These are phyloP conservation scores for Palythoa caribaeorum DNA, from an alignment of 92 coral and sea anemone genomes.

Conservation along the genomic window DNA sequence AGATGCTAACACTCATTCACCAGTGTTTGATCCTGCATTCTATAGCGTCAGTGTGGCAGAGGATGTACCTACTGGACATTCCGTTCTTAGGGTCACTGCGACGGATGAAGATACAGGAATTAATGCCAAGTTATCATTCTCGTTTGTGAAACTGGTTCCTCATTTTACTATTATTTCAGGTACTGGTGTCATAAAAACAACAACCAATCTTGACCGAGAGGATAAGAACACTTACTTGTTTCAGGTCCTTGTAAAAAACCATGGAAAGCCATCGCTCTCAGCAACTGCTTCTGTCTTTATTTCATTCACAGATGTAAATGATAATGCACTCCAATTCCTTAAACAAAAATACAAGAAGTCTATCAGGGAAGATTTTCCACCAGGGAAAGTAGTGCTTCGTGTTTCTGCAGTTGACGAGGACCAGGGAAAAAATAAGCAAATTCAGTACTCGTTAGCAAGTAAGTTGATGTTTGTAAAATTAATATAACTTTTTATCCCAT, in stretches of 20 bases:
- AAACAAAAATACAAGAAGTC: conserved; percentile 64
- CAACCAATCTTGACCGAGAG: conserved; percentile 77
- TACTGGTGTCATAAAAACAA: conserved; percentile 80
- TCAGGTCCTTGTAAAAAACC: conserved; percentile 85
- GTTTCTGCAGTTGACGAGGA: conserved; percentile 91
- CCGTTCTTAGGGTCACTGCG: conserved; percentile 77
- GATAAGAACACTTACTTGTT: conserved; percentile 66
- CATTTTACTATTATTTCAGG: conserved; percentile 72
- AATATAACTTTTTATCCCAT: too few species aligned
- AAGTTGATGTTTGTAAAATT: conserved; percentile 21
- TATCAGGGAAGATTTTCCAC: conserved; percentile 69
- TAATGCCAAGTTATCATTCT: conserved; percentile 89
- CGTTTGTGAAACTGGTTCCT: conserved; percentile 60
- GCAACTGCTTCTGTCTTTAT: conserved; percentile 79
- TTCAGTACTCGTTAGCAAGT: conserved; percentile 77
- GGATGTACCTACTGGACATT: conserved; percentile 71
- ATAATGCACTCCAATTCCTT: conserved; percentile 84
- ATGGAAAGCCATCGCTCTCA: conserved; percentile 75
- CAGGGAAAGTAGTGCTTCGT: conserved; percentile 69
- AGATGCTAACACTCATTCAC: conserved; percentile 91
- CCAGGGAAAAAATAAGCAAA: conserved; percentile 76
- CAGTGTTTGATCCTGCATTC: conserved; percentile 69
- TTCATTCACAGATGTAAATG: conserved; percentile 88
- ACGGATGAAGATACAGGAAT: conserved; percentile 86
- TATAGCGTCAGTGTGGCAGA: conserved; percentile 72